Evolutionary conservation across 2,888 invertebrate genomes (phyloP), one percentile per base, ranked within the genome.

Genomic region (Argynnis bischoffii): DNA sequence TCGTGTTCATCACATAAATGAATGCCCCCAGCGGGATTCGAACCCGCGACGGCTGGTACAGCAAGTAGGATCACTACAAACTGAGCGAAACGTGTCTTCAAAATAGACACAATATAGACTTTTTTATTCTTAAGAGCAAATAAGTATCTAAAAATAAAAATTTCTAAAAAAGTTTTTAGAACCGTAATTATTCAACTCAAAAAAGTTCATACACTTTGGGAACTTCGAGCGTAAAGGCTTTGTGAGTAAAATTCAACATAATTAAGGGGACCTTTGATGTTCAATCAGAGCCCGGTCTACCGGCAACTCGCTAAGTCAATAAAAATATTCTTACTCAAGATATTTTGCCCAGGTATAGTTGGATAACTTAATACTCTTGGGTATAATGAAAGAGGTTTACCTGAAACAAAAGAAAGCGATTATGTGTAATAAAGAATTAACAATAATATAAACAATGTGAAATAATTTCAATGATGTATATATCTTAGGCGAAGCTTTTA

Each of bases 261-360:
- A 64, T 66, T 51, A 64, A 61, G 35, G 35, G 64, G 21, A 31
- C 54, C 31, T 69, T 63, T 59, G 63, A 63, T 63, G 63, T 66
- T 59, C 63, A 66, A 63, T 53, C 65, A 64, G 50, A 55, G 66
- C 61, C 48, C 50, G 61, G 50, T 63, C 59, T 50, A 55, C 50
- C 48, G 55, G 55, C 55, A 18, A 60, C 63, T 59, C 55, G 47
- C 55, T 61, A 63, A 56, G 46, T 66, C 56, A 64, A 56, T 67
- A 64, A 70, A 35, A 67, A 35, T 55, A 64, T 67, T 67, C 60
- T 59, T 61, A 67, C 47, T 16, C 16, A 47, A 53, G 53, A 26
- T 21, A 47, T 41, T 47, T 60, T 21, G 48, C 18, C 64, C 16
- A 60, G 31, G n/a, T 41, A 35, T 35, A 51, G 41, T 13, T 18